Evolutionary conservation across 2,888 invertebrate species (phyloP), one percentile per base, ranked within the genome.

Genomic region (Leucozona laternaria): DNA sequence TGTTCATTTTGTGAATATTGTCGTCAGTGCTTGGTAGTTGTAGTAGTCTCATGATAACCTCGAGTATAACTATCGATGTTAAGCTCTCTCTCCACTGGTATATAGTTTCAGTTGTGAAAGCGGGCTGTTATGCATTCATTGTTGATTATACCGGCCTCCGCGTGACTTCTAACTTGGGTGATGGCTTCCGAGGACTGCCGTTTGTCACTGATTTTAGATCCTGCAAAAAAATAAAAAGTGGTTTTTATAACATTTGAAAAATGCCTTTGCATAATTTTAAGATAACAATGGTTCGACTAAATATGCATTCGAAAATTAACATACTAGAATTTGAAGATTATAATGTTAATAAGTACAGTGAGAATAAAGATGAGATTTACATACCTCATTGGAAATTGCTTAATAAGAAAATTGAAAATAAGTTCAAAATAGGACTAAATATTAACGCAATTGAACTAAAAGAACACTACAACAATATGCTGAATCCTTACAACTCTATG

Each of bases 1-100:
- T 75, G 75, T 66, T 37, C 75, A 82, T 64, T 86, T 57, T 57
- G 40, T 58, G 78, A 28, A 57, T 71, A 75, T 75, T 82, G 70
- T 57, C 58, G 70, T 57, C 58, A 55, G 50, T 50, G 53, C 37
- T 64, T 17, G 48, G 31, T 62, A 34, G 10, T 58, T 6, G 20
- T 37, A 7, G 34, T 22, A 25, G 55, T 70, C 57, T 73, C 85
- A 81, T 81, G 78, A 78, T 86, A 78, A 75, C 48, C 40, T 78
- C 22, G n/a, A 53, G 55, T 58, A 20, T 22, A 48, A 20, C 64
- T 73, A 73, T 78, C 48, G 45, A 15, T 55, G 53, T 68, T 53
- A 25, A 28, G 45, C 43, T 28, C 11, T 15, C 28, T n/a, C n/a
- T n/a, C n/a, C n/a, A n/a, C n/a, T 25, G 57, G 0, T 22, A 40